Evolutionary conservation across 1,140 invertebrate species (phyloP), one percentile per base, ranked within the genome.

Genomic region (Diuraphis noxia): DNA sequence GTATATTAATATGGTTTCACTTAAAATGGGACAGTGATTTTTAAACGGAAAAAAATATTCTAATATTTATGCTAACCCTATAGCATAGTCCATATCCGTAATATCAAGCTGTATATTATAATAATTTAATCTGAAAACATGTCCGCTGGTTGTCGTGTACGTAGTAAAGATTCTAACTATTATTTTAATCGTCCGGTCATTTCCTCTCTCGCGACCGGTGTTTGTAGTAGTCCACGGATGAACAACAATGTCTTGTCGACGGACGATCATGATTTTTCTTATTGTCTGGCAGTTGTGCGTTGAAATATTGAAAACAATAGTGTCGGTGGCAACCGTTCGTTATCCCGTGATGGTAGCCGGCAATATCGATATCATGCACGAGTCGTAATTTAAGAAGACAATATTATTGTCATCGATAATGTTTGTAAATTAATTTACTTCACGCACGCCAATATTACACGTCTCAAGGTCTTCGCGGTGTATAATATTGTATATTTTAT

Each of bases 391-490:
- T 86, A 52, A 25, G 34, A 52, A 49, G 49, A 86, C 85, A 86
- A 52, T 86, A 86, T 38, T 46, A 46, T 49, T 36, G 34, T 52
- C 46, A 23, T 52, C 85, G 34, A 52, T 38, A 86, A 52, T 38
- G 19, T 52, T 86, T 86, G 23, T 36, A 86, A 86, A 52, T 86
- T 86, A 23, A 49, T 52, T 86, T 86, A 86, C 34, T 49, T 86
- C 46, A 86, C 46, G 43, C 34, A 49, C n/a, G 41, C 41, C 82
- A 86, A 86, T 86, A 36, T 52, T 86, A 86, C 85, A 86, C 85
- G 85, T 86, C 1, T 49, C 85, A 86, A 86, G 85, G 85, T 52
- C 85, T 38, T 30, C 46, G 43, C 9, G 85, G 43, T 52, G 49
- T 86, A 86, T 46, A 49, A 30, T 25, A 36, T 79, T 23, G 10